phyloP scores from a whole-genome alignment of 2,113 vertebrate genomes.

The Chaetodon trifascialis region DNA sequence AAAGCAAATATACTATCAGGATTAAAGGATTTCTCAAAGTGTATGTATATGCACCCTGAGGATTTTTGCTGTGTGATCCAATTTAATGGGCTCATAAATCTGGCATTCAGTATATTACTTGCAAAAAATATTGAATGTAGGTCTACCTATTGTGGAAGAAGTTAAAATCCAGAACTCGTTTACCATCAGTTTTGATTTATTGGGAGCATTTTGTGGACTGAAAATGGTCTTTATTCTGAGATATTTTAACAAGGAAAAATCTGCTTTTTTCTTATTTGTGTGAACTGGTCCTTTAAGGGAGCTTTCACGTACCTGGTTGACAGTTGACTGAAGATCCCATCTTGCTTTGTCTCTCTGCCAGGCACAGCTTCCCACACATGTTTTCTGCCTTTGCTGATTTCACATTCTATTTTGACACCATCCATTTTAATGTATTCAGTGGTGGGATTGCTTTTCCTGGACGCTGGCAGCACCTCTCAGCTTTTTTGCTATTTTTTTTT shows the following conservation, averaged over 20 bases:
- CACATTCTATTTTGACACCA: slow-evolving; percentile 25
- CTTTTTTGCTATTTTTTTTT: neutral
- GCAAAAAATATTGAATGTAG: neutral
- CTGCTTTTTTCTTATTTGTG: neutral
- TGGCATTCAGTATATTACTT: neutral
- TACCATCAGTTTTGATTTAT: neutral
- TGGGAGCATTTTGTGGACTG: neutral
- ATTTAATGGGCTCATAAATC: slow-evolving; percentile 5
- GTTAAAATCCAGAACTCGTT: neutral
- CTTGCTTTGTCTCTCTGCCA: slow-evolving; percentile 8
- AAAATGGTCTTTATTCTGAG: neutral
- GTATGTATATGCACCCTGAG: neutral
- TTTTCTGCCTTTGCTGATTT: neutral
- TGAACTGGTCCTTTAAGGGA: neutral
- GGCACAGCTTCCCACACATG: slow-evolving; percentile 22
- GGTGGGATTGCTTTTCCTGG: slow-evolving; percentile 20
- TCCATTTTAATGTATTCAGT: slow-evolving; percentile 41
- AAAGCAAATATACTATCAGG: neutral
- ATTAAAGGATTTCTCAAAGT: slow-evolving; percentile 32
- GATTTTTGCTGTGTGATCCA: slow-evolving; percentile 14
- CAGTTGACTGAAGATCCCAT: neutral
- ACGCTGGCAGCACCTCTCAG: neutral
- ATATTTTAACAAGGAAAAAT: neutral
- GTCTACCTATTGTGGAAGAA: neutral
- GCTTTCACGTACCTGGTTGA: neutral